Evolutionary conservation across 2,113 vertebrate species (phyloP).

Genomic region (Athene cunicularia): DNA sequence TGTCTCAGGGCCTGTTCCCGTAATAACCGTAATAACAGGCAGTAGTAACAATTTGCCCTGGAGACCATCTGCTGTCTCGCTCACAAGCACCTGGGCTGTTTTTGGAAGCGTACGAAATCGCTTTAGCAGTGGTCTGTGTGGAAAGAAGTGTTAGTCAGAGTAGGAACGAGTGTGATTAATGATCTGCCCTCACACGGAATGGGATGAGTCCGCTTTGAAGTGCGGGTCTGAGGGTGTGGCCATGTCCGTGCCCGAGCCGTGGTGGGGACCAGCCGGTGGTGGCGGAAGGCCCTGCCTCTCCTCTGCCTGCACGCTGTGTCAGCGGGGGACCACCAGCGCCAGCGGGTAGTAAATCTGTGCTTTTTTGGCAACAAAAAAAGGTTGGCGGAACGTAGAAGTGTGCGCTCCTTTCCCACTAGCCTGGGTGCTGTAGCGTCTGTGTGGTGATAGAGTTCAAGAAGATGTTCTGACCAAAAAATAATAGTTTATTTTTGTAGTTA

Average conservation of each 20-base stretch:
- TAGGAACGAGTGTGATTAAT: neutral
- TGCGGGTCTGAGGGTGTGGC: neutral
- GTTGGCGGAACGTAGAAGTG: neutral
- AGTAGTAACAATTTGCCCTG: neutral
- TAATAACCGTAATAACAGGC: neutral
- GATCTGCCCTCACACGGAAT: neutral
- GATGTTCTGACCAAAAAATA: neutral
- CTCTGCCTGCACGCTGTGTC: fast-evolving
- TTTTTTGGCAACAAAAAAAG: neutral
- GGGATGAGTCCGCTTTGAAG: neutral
- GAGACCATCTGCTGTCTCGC: neutral
- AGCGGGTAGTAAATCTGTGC: neutral
- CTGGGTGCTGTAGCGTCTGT: neutral
- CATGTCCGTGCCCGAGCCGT: neutral
- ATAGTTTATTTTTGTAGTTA: neutral
- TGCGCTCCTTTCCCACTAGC: neutral
- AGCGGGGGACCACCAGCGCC: neutral
- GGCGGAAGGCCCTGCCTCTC: neutral
- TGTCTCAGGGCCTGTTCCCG: neutral
- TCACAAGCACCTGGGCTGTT: neutral
- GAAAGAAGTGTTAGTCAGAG: neutral
- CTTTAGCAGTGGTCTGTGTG: neutral
- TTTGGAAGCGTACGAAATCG: fast-evolving
- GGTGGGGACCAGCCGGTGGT: neutral
- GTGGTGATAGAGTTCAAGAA: neutral